Evolutionary conservation across 2,888 invertebrate species (phyloP).

Genomic region (Malacosoma neustria): DNA sequence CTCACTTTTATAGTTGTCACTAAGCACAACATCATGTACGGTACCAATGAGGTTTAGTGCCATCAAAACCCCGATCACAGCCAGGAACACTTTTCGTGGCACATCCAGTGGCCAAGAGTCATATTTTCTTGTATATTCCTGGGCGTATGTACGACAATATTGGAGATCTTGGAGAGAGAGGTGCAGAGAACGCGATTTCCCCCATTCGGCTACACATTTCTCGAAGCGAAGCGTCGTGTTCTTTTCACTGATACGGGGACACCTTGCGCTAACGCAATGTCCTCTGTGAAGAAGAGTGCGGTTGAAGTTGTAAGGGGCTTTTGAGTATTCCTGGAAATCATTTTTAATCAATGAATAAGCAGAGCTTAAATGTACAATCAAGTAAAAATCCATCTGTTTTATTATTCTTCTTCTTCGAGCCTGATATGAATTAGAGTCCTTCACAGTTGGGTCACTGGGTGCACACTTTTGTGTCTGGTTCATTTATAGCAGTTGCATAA

Average conservation of each 20-base stretch:
- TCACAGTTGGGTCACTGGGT: too few relatives aligned
- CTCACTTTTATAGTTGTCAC: constrained; percentile 30
- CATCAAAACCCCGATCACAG: constrained; percentile 18
- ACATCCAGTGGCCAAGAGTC: constrained; percentile 18
- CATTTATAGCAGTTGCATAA: too few relatives aligned
- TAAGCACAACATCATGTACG: constrained; percentile 24
- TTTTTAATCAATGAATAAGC: too few relatives aligned
- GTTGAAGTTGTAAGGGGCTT: constrained; percentile 34
- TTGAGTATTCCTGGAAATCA: constrained; percentile 38
- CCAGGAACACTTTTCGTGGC: constrained; percentile 23
- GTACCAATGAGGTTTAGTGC: constrained; percentile 33
- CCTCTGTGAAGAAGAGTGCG: constrained; percentile 46
- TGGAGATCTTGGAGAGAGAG: constrained; percentile 20
- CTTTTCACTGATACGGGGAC: constrained; percentile 21
- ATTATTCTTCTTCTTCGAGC: too few relatives aligned
- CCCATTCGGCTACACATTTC: constrained; percentile 31
- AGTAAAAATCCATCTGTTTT: too few relatives aligned
- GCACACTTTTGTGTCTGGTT: too few relatives aligned
- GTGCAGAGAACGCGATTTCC: constrained; percentile 20
- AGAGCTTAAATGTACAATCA: neutral
- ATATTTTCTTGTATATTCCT: constrained; percentile 17
- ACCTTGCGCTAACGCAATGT: constrained; percentile 46
- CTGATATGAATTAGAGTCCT: too few relatives aligned
- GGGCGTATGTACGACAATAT: constrained; percentile 33
- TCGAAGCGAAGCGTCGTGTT: constrained; percentile 36